Conservation (phyloP, 2,113 vertebrate genomes). For the Petrocephalus microphthalmus region DNA sequence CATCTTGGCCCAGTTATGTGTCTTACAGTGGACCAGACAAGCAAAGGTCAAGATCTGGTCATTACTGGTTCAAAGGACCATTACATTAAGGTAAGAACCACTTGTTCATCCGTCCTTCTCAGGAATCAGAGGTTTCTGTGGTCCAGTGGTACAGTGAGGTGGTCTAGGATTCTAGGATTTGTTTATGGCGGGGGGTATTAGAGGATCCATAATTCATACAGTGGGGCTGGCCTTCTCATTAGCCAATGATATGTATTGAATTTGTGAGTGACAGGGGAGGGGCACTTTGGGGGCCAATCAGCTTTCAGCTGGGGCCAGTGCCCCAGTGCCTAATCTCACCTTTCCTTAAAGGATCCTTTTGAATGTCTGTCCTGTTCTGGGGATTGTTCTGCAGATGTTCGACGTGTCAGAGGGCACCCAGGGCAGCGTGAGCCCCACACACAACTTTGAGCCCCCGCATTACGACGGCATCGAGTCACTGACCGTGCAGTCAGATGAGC, state of each 20-base stretch:
- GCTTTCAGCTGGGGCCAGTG: background rate
- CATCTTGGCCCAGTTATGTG: slow-evolving; percentile 90
- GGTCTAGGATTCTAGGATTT: background rate
- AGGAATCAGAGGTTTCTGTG: background rate
- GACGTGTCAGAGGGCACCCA: slow-evolving; percentile 87
- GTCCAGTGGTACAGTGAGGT: background rate
- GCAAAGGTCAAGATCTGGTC: slow-evolving; percentile 84
- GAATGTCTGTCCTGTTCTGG: background rate
- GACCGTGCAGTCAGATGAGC: slow-evolving; percentile 79
- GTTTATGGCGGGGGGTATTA: background rate
- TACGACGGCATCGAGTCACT: slow-evolving; percentile 96
- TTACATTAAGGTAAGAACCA: slow-evolving; percentile 75
- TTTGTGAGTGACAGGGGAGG: background rate
- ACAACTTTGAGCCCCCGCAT: slow-evolving; percentile 95
- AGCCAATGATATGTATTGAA: background rate
- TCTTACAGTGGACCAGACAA: slow-evolving; percentile 78
- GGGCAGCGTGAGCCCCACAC: slow-evolving; percentile 81
- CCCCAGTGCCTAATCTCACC: background rate
- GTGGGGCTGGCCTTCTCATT: background rate
- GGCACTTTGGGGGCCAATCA: background rate
- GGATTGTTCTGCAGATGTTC: slow-evolving; percentile 72
- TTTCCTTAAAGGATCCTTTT: background rate
- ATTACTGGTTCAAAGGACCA: slow-evolving; percentile 96
- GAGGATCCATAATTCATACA: background rate
- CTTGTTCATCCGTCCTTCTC: background rate